Conservation (phyloP, 1,140 invertebrate species). For the Drosophila azteca region DNA sequence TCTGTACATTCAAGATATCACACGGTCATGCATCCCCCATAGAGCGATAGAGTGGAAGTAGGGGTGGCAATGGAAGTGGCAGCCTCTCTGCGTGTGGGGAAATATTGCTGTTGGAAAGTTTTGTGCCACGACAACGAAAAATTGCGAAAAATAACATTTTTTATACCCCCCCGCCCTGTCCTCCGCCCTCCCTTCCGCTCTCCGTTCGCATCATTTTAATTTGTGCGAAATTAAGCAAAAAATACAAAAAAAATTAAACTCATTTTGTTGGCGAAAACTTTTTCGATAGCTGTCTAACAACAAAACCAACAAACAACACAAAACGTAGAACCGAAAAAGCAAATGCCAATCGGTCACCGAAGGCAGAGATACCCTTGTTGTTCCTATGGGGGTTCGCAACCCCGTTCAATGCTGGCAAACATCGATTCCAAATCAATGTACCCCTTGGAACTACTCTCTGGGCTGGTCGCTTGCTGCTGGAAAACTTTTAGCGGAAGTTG, state of each 20-base stretch:
- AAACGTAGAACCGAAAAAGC: conserved; percentile 17
- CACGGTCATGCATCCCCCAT: background rate
- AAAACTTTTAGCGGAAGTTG: conserved; percentile 72
- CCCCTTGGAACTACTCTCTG: background rate
- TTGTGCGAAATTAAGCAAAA: conserved; percentile 81
- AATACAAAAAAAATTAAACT: conserved; percentile 59
- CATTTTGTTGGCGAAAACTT: conserved; percentile 77
- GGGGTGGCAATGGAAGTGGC: background rate
- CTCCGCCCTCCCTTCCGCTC: background rate
- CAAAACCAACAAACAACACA: conserved; percentile 30
- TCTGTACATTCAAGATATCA: conserved; percentile 17
- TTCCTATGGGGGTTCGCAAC: too few species aligned
- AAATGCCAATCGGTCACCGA: too few species aligned
- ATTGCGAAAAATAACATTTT: conserved; percentile 47
- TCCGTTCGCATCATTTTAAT: conserved; percentile 67
- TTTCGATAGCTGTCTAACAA: conserved; percentile 77
- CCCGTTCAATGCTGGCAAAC: background rate
- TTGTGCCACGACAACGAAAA: conserved; percentile 49
- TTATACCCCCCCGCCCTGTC: conserved; percentile 4
- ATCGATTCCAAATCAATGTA: background rate
- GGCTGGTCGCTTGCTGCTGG: conserved; percentile 20
- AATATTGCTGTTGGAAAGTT: conserved; percentile 48
- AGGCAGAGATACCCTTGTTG: too few species aligned
- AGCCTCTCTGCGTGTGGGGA: background rate
- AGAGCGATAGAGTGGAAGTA: background rate